phyloP scores from a whole-genome alignment of 2,797 vertebrate genomes.

The Acridotheres tristis region DNA sequence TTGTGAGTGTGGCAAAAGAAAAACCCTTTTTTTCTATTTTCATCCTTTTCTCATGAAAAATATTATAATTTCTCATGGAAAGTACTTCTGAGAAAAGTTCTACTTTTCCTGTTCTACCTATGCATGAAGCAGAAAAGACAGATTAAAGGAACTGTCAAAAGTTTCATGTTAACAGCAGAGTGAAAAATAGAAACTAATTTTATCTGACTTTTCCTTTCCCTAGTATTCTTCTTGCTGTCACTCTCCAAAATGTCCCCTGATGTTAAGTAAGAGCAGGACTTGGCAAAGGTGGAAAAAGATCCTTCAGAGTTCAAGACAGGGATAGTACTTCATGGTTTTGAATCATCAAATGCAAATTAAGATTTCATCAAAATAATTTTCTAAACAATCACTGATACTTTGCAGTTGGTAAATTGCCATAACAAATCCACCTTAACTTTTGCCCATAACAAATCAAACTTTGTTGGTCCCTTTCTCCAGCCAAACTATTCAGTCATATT shows the following conservation, averaged over 20 bases:
- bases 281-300: background rate
- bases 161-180: background rate
- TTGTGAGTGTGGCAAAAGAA: background rate
- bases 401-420: background rate
- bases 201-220: background rate
- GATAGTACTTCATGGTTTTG: background rate
- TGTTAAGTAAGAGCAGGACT: background rate
- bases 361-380: background rate
- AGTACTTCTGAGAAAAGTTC: background rate
- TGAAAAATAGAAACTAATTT: conserved; percentile 26
- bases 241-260: background rate
- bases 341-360: background rate
- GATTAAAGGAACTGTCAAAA: conserved; percentile 37
- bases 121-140: background rate
- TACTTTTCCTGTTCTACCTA: background rate
- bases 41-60: background rate
- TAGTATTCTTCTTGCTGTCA: background rate
- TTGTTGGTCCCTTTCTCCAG: background rate
- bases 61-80: background rate
- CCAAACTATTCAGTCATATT: background rate
- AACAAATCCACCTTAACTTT: background rate
- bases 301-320: background rate
- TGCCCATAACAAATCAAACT: background rate
- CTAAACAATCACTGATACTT: background rate
- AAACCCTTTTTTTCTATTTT: background rate